Conservation (phyloP, 2,113 vertebrate genomes). For the Siniperca chuatsi region DNA sequence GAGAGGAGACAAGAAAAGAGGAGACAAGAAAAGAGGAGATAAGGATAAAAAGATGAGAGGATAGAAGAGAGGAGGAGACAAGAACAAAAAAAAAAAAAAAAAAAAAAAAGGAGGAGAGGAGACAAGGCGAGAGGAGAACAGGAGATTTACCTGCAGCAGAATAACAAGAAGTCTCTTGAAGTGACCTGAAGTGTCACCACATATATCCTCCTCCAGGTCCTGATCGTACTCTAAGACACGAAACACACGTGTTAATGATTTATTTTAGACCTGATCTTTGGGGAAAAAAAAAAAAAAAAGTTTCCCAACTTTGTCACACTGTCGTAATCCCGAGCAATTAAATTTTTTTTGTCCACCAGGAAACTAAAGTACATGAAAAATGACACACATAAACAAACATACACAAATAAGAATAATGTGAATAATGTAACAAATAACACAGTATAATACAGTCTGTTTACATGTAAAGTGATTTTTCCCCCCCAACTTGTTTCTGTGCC, state of each 20-base stretch:
- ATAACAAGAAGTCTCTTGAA: slow-evolving; percentile 95
- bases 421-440: too few relatives aligned
- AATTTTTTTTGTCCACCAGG: not conserved
- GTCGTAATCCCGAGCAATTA: too few relatives aligned
- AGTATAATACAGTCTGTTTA: too few relatives aligned
- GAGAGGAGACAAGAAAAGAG: not conserved
- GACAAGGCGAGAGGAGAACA: not conserved
- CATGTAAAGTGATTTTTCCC: too few relatives aligned
- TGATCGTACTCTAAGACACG: slow-evolving; percentile 87
- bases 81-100: too few relatives aligned
- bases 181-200: slow-evolving; percentile 91
- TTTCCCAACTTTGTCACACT: not conserved
- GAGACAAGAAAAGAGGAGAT: too few relatives aligned
- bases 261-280: not conserved
- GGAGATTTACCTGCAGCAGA: slow-evolving; percentile 90
- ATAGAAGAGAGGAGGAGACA: too few relatives aligned
- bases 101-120: not conserved
- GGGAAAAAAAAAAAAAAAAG: not conserved
- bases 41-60: too few relatives aligned
- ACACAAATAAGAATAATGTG: too few relatives aligned
- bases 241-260: not conserved
- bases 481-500: too few relatives aligned
- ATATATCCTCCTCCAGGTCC: slow-evolving; percentile 90
- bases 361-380: not conserved
- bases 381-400: not conserved